A percentile compares a stretch with the other conserved stretches of the same genome.
phyloP scores from a whole-genome alignment of 2,113 vertebrate species.

The Dicrurus megarhynchus region DNA sequence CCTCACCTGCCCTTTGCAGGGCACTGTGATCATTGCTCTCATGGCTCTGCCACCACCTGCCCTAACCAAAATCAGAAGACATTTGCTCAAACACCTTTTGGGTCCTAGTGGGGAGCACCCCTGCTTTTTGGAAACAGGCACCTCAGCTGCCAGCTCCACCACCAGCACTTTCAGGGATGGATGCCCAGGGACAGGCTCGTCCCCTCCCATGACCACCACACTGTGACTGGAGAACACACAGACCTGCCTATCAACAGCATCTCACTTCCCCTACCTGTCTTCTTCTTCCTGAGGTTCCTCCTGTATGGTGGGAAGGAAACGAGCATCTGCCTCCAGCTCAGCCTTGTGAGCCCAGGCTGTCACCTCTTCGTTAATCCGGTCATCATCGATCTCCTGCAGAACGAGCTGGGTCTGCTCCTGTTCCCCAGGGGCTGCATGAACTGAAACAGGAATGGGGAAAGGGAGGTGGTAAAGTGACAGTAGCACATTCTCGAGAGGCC shows the following conservation, averaged over 20 bases:
- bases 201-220: not conserved
- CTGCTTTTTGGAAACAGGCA: not conserved
- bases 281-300: slow-evolving; percentile 7
- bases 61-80: not conserved
- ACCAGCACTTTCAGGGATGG: not conserved
- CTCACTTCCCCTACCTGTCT: not conserved
- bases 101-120: not conserved
- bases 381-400: not conserved
- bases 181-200: fast-evolving
- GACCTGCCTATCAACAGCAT: not conserved
- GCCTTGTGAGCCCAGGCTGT: not conserved
- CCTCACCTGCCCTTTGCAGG: not conserved
- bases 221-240: not conserved
- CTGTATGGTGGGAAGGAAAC: not conserved
- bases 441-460: slow-evolving; percentile 10
- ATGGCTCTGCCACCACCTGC: not conserved
- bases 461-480: not conserved
- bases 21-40: not conserved
- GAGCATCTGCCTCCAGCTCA: not conserved
- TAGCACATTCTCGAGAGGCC: fast-evolving
- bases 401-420: not conserved
- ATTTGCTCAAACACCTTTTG: not conserved
- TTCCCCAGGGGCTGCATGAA: not conserved
- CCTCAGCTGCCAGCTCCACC: not conserved
- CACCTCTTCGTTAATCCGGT: not conserved